phyloP scores from a whole-genome alignment of 2,888 invertebrate genomes.

The Hedychridium roseum region DNA sequence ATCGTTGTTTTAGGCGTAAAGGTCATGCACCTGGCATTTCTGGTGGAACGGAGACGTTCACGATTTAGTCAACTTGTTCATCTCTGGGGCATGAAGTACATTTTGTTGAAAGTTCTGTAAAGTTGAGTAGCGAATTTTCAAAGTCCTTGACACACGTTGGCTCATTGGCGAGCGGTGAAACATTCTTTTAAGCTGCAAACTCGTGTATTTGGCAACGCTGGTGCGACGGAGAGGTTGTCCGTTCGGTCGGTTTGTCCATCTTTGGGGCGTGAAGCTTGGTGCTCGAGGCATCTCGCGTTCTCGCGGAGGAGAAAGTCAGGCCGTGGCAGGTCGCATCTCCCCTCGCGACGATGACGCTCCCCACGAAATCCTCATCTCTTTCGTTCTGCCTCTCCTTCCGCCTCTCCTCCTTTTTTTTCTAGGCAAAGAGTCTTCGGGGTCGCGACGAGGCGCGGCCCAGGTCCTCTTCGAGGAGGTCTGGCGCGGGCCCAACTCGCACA shows the following conservation, averaged over 20 bases:
- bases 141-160: too few relatives aligned
- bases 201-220: not conserved
- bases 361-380: too few relatives aligned
- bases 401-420: constrained; percentile 36
- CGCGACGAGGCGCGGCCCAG: constrained; percentile 56
- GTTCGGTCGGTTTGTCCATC: constrained; percentile 18
- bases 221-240: not conserved
- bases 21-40: too few relatives aligned
- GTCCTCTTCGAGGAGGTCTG: constrained; percentile 52
- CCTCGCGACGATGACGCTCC: too few relatives aligned
- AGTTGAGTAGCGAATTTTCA: too few relatives aligned
- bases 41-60: too few relatives aligned
- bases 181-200: not conserved
- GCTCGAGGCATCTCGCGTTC: too few relatives aligned
- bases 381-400: constrained; percentile 15
- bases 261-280: constrained; percentile 13
- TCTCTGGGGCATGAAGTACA: too few relatives aligned
- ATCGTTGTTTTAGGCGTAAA: too few relatives aligned
- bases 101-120: too few relatives aligned
- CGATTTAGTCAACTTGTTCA: too few relatives aligned
- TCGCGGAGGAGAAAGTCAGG: constrained; percentile 31
- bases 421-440: constrained; percentile 53
- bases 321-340: constrained; percentile 11
- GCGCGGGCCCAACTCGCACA: constrained; percentile 57
- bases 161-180: too few relatives aligned